Base-by-base conservation (phyloP, 2,888 invertebrate species). In the Dryocosmus kuriphilus region DNA sequence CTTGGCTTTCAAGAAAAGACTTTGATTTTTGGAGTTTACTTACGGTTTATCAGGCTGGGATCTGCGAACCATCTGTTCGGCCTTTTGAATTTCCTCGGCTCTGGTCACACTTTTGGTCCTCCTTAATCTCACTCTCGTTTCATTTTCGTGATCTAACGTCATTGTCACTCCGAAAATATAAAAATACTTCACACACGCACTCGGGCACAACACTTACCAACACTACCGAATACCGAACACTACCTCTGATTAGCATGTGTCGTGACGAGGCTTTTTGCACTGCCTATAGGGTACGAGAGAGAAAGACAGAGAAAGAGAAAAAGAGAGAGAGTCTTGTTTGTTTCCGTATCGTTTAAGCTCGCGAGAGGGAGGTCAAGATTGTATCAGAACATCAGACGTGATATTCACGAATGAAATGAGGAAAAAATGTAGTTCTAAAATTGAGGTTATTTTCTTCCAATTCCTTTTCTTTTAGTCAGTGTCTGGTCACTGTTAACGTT, bases 41-140 rank as follows among this genome's bases (percentile, higher is more conserved):
- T 93, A 98, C 98, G 98, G 97, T 92, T 95, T 96, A 92, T 98
- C 98, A 22, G 96, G 95, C 88, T 98, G 97, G 30, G 94, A 94
- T 91, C 94, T 95, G 82, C 98, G 93, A 71, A 95, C 95, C 92
- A 95, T 95, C 86, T 95, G 94, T 92, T 97, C 97, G 85, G 96
- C 95, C 86, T 95, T 95, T 82, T 95, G 94, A 81, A 97, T 97
- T 92, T 97, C 96, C 92, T 98, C 97, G 38, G 97, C 97, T 81
- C 96, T 94, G 8, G 97, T 96, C 51, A 96, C 97, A 92, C 97
- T 97, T 90, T 96, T 96, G 6, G 97, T 95, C 87, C 97, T 93
- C 87, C 96, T 93, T 85, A 94, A 94, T 51, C 96, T 94, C 75
- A 95, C 91, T 74, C 88, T 89, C 67, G 81, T 78, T 41, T 91